Base-by-base conservation (phyloP, 2,113 vertebrate species). In the Mesembrinibis cayennensis region DNA sequence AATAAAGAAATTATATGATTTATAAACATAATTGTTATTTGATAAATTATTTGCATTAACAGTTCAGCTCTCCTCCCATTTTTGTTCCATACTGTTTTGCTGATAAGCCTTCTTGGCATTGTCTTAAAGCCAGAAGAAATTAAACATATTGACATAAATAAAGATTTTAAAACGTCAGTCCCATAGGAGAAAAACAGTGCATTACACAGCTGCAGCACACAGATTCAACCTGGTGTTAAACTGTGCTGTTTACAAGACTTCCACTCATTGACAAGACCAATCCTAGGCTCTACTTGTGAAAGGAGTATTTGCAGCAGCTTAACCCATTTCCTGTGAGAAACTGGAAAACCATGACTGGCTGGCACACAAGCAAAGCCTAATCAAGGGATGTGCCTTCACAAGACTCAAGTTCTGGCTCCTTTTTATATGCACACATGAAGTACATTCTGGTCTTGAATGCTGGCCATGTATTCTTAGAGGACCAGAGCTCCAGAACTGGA, bases 1-100 rank as follows among this genome's bases (percentile, higher is more conserved):
- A 84, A 97, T 11, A 97, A 97, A 89, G 22, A 87, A 84, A 81
- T 65, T 19, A 90, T 27, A 32, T 71, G 2, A 86, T 61, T 95
- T 65, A 53, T 36, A 94, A 90, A 53, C 29, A 61, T 4, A 94
- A 70, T 23, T 53, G 20, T 77, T 79, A 82, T 70, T 56, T 30
- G 66, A 83, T 59, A 89, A 84, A 53, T 89, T 42, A 56, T 45
- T 67, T 82, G 50, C 50, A 72, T 66, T 62, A 89, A 36, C 15
- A 83, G 13, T 58, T 82, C 38, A 55, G 23, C 6, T 89, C 27
- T 59, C 38, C 40, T 34, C 22, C 22, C 30, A 50, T 49, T 90
- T 93, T 76, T 29, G n/a, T 70, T 86, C 40, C 19, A 50, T 29
- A 27, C 7, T 45, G 30, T 63, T 82, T 50, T 49, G 25, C 44